These are phyloP conservation scores for Ariopsis seemanni DNA, from an alignment of 2,113 vertebrate genomes.

Conservation along the genomic window DNA sequence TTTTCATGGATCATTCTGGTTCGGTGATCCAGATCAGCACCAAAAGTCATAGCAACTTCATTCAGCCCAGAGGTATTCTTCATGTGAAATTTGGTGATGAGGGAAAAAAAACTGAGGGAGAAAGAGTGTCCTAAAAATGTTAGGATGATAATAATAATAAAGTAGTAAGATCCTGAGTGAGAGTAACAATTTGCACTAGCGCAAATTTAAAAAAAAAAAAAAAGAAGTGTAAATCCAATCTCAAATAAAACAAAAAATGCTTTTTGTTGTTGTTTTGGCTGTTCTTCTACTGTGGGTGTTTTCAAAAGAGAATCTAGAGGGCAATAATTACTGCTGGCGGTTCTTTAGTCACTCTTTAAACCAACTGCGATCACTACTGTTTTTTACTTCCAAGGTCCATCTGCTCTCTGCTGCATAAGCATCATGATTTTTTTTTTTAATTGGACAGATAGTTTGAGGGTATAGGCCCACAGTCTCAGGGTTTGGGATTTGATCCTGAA, in stretches of 20 bases:
- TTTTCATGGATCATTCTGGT: too few species aligned
- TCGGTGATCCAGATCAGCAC: too few species aligned
- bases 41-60: too few species aligned
- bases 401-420: neutral
- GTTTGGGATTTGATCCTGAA: neutral
- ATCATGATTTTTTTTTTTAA: neutral
- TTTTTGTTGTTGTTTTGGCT: neutral
- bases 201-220: too few species aligned
- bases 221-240: too few species aligned
- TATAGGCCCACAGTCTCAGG: neutral
- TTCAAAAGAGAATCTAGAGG: neutral
- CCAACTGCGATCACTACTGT: neutral
- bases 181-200: too few species aligned
- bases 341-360: neutral
- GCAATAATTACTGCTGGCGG: neutral
- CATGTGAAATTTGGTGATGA: too few species aligned
- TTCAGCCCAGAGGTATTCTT: too few species aligned
- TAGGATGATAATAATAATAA: too few species aligned
- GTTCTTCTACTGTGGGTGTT: neutral
- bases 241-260: neutral
- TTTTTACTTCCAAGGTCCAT: neutral
- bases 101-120: too few species aligned
- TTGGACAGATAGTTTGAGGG: neutral
- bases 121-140: too few species aligned
- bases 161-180: too few species aligned